phyloP scores from a whole-genome alignment of 1,140 invertebrate genomes.

The Drosophila guanche region DNA sequence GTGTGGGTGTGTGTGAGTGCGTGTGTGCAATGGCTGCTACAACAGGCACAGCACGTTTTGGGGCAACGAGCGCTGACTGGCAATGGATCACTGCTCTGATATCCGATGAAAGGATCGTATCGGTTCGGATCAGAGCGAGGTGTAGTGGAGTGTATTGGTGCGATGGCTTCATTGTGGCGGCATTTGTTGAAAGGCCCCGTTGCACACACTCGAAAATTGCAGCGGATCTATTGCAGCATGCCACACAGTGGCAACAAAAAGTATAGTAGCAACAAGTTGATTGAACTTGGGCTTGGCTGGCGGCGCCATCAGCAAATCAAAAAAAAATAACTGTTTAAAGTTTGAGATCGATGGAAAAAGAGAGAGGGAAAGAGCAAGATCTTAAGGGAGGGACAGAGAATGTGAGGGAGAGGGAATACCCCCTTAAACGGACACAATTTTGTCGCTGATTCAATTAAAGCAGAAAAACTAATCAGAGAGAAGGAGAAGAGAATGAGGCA shows the following conservation, averaged over 20 bases:
- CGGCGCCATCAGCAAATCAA: slow-evolving; percentile 76
- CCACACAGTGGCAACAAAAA: slow-evolving; percentile 27
- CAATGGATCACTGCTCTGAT: slow-evolving; percentile 32
- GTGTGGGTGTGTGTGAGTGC: not conserved
- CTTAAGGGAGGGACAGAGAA: slow-evolving; percentile 2
- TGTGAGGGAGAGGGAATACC: slow-evolving; percentile 21
- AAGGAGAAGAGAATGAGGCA: no score
- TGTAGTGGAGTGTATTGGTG: not conserved
- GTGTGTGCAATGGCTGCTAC: slow-evolving; percentile 19
- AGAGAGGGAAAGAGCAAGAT: slow-evolving; percentile 2
- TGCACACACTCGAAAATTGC: slow-evolving; percentile 43
- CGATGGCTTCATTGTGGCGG: slow-evolving; percentile 64
- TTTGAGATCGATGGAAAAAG: slow-evolving; percentile 22
- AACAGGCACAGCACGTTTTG: slow-evolving; percentile 25
- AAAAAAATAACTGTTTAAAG: slow-evolving; percentile 75
- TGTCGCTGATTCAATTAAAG: slow-evolving; percentile 75
- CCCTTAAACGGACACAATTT: slow-evolving; percentile 57
- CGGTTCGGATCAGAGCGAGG: slow-evolving; percentile 25
- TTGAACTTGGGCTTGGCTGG: slow-evolving; percentile 58
- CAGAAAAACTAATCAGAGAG: slow-evolving; percentile 35
- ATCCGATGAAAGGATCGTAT: slow-evolving; percentile 33
- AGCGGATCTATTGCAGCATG: slow-evolving; percentile 66
- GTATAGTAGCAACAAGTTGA: slow-evolving; percentile 47
- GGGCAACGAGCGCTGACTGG: slow-evolving; percentile 72
- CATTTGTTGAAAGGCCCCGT: slow-evolving; percentile 50